These are phyloP conservation scores for Pseudeuparius sepicola DNA, from an alignment of 2,888 invertebrate species.

Conservation along the genomic window DNA sequence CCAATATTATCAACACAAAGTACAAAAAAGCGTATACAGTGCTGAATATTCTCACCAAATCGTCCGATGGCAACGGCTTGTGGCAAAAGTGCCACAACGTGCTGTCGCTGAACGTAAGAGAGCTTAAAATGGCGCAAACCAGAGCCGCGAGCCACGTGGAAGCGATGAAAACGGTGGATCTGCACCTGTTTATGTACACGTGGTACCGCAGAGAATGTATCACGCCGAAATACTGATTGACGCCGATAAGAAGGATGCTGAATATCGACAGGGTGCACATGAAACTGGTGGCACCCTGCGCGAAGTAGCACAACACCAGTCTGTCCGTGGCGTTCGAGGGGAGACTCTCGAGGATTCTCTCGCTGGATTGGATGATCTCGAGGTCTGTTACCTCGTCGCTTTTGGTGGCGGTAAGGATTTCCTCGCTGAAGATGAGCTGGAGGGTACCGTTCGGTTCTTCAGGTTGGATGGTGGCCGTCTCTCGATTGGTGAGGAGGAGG, in stretches of 20 bases:
- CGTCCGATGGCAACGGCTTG: slow-evolving; percentile 19
- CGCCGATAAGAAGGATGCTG: slow-evolving; percentile 51
- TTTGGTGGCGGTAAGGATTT: slow-evolving; percentile 19
- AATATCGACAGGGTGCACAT: slow-evolving; percentile 50
- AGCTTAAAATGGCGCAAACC: slow-evolving; percentile 40
- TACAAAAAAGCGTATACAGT: slow-evolving; percentile 40
- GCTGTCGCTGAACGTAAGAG: slow-evolving; percentile 39
- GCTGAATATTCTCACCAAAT: slow-evolving; percentile 33
- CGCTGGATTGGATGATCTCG: slow-evolving; percentile 25
- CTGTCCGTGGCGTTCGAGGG: slow-evolving; percentile 9
- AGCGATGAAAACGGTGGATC: slow-evolving; percentile 41
- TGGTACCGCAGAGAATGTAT: slow-evolving; percentile 55
- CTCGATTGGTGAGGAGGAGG: slow-evolving; percentile 45
- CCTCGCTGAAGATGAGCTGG: slow-evolving; percentile 24
- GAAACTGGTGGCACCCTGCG: slow-evolving; percentile 53
- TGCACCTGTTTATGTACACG: slow-evolving; percentile 44
- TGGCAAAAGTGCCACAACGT: slow-evolving; percentile 40
- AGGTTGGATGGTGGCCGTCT: too few relatives aligned
- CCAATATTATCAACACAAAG: slow-evolving; percentile 40
- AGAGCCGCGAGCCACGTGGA: slow-evolving; percentile 42
- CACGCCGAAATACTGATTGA: slow-evolving; percentile 58
- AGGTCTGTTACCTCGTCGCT: slow-evolving; percentile 17
- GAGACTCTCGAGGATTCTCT: slow-evolving; percentile 12
- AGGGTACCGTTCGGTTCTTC: too few relatives aligned
- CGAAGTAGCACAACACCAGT: slow-evolving; percentile 35